These are phyloP conservation scores for Etia nguti DNA, from an alignment of 2,113 vertebrate species.

Conservation along the genomic window DNA sequence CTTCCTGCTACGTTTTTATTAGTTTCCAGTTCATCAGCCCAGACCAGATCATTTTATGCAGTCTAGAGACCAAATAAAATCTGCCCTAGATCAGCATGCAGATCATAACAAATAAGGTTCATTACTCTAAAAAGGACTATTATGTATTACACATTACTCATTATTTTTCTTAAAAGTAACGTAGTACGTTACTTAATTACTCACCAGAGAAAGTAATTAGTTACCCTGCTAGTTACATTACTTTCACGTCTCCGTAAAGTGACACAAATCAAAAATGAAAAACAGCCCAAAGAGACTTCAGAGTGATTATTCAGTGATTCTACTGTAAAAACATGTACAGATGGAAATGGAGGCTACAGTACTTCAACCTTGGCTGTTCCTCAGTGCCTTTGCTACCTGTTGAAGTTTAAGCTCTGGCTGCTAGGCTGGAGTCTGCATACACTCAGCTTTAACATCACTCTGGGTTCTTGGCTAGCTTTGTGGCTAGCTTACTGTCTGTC, in stretches of 20 bases:
- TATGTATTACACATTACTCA: background rate
- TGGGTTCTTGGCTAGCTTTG: background rate
- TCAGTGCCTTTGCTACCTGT: background rate
- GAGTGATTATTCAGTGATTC: background rate
- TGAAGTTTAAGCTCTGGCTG: background rate
- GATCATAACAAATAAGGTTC: background rate
- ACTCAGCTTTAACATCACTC: too few relatives aligned
- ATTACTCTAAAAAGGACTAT: background rate
- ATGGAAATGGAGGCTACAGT: background rate
- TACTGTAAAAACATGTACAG: background rate
- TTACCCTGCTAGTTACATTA: fast-evolving
- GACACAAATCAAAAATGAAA: fast-evolving
- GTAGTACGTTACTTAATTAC: background rate
- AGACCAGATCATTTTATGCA: background rate
- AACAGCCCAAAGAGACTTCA: background rate
- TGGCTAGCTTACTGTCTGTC: background rate
- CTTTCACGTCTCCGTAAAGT: background rate
- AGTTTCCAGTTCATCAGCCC: background rate
- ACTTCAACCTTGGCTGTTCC: background rate
- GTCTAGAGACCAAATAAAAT: background rate
- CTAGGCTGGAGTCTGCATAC: background rate
- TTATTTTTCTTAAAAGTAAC: background rate
- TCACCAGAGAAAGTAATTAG: background rate
- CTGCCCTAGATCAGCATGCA: background rate
- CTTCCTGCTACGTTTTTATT: background rate